Evolutionary conservation across 2,888 invertebrate genomes (phyloP).

Genomic region (Cenopis cana): DNA sequence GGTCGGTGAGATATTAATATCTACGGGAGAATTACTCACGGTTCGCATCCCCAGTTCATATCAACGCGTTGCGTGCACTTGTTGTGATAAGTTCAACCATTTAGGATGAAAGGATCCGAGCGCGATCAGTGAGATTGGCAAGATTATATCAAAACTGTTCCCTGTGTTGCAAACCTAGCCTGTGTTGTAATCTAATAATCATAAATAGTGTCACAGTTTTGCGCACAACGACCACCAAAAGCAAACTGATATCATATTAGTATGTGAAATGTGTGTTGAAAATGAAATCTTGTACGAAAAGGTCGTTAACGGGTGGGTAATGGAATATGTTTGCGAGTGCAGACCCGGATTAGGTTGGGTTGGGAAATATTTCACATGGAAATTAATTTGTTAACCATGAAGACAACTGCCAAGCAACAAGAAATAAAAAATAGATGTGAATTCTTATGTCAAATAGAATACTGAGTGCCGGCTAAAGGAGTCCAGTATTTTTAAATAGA

Average conservation of each 20-base stretch:
- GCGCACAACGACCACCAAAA: too few relatives aligned
- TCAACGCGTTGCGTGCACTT: not conserved
- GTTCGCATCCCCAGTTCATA: not conserved
- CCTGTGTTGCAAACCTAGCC: too few relatives aligned
- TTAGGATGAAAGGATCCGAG: too few relatives aligned
- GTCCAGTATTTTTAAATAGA: too few relatives aligned
- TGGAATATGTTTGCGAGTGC: not conserved
- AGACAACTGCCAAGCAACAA: not conserved
- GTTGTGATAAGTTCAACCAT: too few relatives aligned
- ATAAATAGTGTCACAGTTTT: too few relatives aligned
- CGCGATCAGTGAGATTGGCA: too few relatives aligned
- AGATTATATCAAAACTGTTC: too few relatives aligned
- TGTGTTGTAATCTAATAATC: too few relatives aligned
- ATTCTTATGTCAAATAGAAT: not conserved
- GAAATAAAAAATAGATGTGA: too few relatives aligned
- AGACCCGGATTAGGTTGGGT: not conserved
- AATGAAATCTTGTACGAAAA: not conserved
- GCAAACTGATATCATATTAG: not conserved
- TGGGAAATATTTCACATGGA: not conserved
- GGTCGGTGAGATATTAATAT: slow-evolving; percentile 4
- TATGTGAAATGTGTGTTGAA: not conserved
- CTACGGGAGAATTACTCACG: not conserved
- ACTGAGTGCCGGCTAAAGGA: too few relatives aligned
- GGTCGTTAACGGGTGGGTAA: not conserved
- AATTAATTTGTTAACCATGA: not conserved